Percentiles rank a stretch among this genome's conserved stretches.
Evolutionary conservation across 2,888 invertebrate species (phyloP).

Genomic region (Heliconius charithonia): DNA sequence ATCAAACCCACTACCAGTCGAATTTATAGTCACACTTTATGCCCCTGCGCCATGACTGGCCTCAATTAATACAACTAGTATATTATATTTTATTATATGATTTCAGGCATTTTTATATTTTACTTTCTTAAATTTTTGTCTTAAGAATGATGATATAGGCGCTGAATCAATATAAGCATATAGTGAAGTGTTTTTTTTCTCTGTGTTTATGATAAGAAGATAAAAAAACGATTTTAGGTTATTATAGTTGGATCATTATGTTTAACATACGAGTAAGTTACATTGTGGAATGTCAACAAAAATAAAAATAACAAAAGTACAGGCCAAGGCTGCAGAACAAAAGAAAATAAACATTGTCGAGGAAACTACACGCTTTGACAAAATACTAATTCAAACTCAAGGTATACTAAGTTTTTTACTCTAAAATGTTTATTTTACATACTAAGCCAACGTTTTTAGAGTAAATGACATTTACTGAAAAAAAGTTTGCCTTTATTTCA

Average conservation of each 20-base stretch:
- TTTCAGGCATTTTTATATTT: too few species aligned
- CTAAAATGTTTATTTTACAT: not conserved
- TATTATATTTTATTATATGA: not conserved
- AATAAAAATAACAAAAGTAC: slow-evolving; percentile 14
- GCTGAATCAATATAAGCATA: too few species aligned
- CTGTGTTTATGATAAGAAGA: too few species aligned
- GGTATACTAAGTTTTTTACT: not conserved
- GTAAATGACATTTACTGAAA: not conserved
- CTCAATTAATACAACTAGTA: not conserved
- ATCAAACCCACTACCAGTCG: too few species aligned
- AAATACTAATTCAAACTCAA: slow-evolving; percentile 1
- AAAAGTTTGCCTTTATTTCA: not conserved
- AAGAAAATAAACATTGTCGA: slow-evolving; percentile 12
- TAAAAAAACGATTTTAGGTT: too few species aligned
- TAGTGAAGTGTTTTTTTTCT: too few species aligned
- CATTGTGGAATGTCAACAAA: not conserved
- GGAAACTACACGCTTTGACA: slow-evolving; percentile 9
- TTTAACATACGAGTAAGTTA: not conserved
- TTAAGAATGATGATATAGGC: too few species aligned
- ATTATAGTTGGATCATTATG: too few species aligned
- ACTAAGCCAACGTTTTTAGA: not conserved
- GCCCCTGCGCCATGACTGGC: too few species aligned
- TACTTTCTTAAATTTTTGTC: too few species aligned
- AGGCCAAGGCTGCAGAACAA: slow-evolving; percentile 20
- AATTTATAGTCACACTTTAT: too few species aligned